These are phyloP conservation scores for Thamnaconus septentrionalis DNA, from an alignment of 2,113 vertebrate species.

Conservation along the genomic window DNA sequence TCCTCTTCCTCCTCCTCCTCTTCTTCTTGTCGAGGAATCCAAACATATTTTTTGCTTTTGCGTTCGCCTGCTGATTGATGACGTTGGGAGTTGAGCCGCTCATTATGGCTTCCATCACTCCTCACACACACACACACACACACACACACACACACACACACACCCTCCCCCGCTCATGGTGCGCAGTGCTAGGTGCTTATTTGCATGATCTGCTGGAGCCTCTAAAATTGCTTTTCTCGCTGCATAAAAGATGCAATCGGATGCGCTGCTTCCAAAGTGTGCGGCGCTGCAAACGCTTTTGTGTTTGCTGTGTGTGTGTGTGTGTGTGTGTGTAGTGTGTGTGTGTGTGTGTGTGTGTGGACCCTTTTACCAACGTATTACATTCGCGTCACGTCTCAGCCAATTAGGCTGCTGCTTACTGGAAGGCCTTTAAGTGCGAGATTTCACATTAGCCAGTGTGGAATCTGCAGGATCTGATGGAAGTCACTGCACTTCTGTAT, in stretches of 20 bases:
- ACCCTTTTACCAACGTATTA: conserved; percentile 27
- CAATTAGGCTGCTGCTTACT: conserved; percentile 71
- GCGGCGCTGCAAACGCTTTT: too few species aligned
- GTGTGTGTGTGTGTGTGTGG: background rate
- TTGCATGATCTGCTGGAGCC: background rate
- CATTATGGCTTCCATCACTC: background rate
- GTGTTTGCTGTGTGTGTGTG: background rate
- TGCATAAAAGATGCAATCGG: background rate
- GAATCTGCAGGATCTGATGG: conserved; percentile 70
- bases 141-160: background rate
- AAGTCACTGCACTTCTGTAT: conserved; percentile 68
- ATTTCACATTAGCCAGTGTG: conserved; percentile 74
- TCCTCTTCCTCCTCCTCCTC: too few species aligned
- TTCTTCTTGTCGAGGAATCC: background rate
- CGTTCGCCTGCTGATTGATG: background rate
- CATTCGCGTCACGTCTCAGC: conserved; percentile 64
- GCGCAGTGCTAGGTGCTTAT: background rate
- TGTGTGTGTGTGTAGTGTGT: background rate
- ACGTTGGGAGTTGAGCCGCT: background rate
- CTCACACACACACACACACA: background rate
- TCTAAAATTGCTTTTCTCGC: background rate
- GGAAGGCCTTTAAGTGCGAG: conserved; percentile 73
- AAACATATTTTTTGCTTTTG: background rate
- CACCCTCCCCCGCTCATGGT: background rate
- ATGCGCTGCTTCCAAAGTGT: too few species aligned